Evolutionary conservation across 2,888 invertebrate species (phyloP).

Genomic region (Sphaerophoria rueppellii): DNA sequence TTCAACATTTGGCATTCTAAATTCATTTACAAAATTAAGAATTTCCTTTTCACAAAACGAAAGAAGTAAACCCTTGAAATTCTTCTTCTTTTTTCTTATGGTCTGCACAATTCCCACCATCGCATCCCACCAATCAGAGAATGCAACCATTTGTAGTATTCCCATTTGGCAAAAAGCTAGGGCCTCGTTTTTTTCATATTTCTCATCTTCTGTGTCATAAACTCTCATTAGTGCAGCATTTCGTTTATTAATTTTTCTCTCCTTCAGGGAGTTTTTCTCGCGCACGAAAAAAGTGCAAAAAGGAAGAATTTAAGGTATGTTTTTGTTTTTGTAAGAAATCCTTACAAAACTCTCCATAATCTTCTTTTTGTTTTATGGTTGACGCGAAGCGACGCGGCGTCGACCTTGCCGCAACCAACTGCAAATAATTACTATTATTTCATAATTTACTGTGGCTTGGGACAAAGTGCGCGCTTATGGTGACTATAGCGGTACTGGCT

Average conservation of each 20-base stretch:
- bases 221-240: conserved; percentile 73
- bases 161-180: conserved; percentile 1
- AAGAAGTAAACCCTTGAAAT: conserved; percentile 19
- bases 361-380: conserved; percentile 34
- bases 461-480: conserved; percentile 56
- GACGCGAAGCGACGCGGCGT: conserved; percentile 56
- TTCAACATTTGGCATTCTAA: conserved; percentile 1
- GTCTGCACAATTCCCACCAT: conserved; percentile 17
- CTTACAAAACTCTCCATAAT: conserved; percentile 54
- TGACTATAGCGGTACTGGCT: no score
- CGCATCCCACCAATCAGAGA: conserved; percentile 42
- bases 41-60: not conserved
- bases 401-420: conserved; percentile 73
- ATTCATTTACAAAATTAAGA: conserved; percentile 47
- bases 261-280: conserved; percentile 56
- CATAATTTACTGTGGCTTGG: conserved; percentile 71
- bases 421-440: conserved; percentile 73
- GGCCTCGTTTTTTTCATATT: conserved; percentile 27
- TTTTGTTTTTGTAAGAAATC: conserved; percentile 51
- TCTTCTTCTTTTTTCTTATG: not conserved
- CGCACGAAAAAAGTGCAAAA: conserved; percentile 19
- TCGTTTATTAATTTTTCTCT: conserved; percentile 70
- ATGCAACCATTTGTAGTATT: conserved; percentile 20
- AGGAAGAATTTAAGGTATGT: conserved; percentile 4
- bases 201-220: conserved; percentile 69